A percentile compares a stretch with the other conserved stretches of the same genome.
These are phyloP conservation scores for Perca flavescens DNA, from an alignment of 2,113 vertebrate genomes.

Conservation along the genomic window DNA sequence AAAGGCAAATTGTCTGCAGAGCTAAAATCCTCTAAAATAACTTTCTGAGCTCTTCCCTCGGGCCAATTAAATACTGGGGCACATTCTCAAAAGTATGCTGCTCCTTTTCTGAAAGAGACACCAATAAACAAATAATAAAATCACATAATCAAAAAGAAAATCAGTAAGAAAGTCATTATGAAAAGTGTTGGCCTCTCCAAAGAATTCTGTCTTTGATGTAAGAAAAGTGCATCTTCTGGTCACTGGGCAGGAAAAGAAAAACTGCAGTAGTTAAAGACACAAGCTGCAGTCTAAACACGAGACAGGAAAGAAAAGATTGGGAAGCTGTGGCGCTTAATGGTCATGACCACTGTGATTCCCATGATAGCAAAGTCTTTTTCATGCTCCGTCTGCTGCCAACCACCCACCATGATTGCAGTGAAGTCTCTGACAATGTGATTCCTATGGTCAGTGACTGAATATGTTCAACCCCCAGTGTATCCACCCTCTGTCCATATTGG, in stretches of 20 bases:
- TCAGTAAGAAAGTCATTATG: constrained; percentile 16
- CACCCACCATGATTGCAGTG: constrained; percentile 47
- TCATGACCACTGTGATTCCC: constrained; percentile 56
- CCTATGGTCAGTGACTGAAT: constrained; percentile 13
- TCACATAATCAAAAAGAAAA: not conserved
- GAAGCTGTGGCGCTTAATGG: constrained; percentile 36
- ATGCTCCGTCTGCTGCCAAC: constrained; percentile 61
- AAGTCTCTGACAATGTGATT: constrained; percentile 42
- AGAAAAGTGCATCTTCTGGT: constrained; percentile 2
- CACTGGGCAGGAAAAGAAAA: constrained; percentile 13
- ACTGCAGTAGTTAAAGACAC: constrained; percentile 38
- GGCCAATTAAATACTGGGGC: constrained; percentile 26
- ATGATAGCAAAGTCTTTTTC: constrained; percentile 56
- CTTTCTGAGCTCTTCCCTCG: constrained; percentile 24
- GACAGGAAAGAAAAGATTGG: constrained; percentile 52
- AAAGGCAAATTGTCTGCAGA: constrained; percentile 12
- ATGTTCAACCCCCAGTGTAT: constrained; percentile 15
- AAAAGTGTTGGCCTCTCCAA: constrained; percentile 11
- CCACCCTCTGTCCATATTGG: not conserved
- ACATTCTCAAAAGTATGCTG: not conserved
- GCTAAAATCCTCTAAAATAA: constrained; percentile 37
- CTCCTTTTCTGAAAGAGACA: constrained; percentile 33
- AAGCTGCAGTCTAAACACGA: constrained; percentile 62
- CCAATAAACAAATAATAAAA: constrained; percentile 29
- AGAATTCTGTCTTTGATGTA: constrained; percentile 17